Conservation (phyloP, 1,140 invertebrate genomes). For the Pantala flavescens region DNA sequence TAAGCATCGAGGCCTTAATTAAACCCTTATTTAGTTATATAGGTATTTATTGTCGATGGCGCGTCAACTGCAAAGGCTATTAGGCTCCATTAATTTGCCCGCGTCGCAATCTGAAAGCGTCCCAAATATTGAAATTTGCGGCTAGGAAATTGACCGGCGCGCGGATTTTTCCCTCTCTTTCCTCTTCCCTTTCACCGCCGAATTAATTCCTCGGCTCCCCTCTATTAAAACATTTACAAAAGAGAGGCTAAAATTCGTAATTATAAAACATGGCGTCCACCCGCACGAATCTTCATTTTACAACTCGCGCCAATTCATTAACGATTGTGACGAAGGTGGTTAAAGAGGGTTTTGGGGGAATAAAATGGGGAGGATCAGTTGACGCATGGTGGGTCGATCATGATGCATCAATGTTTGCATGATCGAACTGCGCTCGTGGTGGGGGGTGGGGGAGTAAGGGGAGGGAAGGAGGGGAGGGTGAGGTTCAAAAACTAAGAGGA, state of each 20-base stretch:
- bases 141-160: neutral
- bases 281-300: neutral
- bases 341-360: neutral
- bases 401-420: neutral
- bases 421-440: neutral
- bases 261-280: neutral
- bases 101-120: neutral
- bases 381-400: neutral
- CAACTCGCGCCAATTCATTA: neutral
- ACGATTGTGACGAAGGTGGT: neutral
- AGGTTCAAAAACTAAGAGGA: neutral
- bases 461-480: neutral
- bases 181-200: neutral
- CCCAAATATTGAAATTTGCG: conserved; percentile 1
- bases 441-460: neutral
- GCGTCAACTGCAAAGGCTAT: conserved; percentile 8
- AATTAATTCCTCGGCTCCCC: neutral
- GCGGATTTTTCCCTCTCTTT: neutral
- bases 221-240: conserved; percentile 8
- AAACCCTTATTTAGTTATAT: neutral
- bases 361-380: neutral
- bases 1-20: neutral
- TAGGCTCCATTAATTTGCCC: neutral
- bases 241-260: neutral
- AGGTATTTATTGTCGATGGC: conserved; percentile 5